Base-by-base conservation (phyloP, 1,140 invertebrate species). In the Rhagoletis zephyria region DNA sequence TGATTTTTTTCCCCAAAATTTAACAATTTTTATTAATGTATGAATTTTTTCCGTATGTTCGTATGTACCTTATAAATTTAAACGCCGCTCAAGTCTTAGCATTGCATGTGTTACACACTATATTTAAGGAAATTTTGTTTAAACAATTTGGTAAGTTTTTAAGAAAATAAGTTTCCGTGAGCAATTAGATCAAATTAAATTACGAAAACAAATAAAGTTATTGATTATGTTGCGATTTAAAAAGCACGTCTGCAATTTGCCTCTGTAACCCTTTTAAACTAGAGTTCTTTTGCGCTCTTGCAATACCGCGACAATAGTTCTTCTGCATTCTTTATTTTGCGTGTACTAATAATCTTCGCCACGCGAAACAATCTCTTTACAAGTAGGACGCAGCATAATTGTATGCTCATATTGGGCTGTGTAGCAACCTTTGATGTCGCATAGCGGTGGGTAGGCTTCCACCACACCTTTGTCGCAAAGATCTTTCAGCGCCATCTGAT, bases 381-480 rank as follows among this genome's bases (percentile, higher is more conserved):
- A 99, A 0, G 98, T 99, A 14, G 99, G 99, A 90, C 99, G 95
- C 74, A 99, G 94, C 74, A 99, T 95, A 90, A 99, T 97, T 1
- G 99, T 99, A 93, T 99, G 99, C 93, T 99, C 99, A 93, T 97
- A 99, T 93, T 99, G 99, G 77, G 99, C 99, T 0, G 99, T 99
- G 93, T 99, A 99, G 93, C 97, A 98, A 87, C 99, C 99, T 93
- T 98, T 99, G 51, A 97, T 95, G 93, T 99, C 99, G 92, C 98
- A 99, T 40, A 99, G 95, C 4, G 99, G 99, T 7, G 99, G 99
- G 94, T 99, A 99, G 14, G 98, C 96, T 90, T 99, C 98, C 0
- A 99, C 97, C 65, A 99, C 97, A 40, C 95, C 95, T 93, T 99
- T 99, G 91, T 99, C 98, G 94, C 98, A 99, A 10, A 99, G 94